Evolutionary conservation across 1,140 invertebrate species (phyloP).

Genomic region (Nasonia vitripennis): DNA sequence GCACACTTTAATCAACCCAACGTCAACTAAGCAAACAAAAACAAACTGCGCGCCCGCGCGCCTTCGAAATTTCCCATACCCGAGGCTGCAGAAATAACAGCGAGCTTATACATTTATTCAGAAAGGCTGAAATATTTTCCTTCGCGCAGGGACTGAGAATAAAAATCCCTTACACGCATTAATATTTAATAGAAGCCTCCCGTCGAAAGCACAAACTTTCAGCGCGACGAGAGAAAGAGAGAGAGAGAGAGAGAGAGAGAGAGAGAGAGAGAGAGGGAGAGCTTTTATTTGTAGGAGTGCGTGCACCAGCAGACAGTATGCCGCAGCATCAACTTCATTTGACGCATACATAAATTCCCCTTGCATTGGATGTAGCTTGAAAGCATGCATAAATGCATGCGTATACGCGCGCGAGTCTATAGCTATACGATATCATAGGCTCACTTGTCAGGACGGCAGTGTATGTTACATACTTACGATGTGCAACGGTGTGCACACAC

Average conservation of each 20-base stretch:
- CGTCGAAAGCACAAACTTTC: not conserved
- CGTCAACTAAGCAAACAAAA: not conserved
- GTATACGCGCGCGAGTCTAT: not conserved
- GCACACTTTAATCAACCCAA: not conserved
- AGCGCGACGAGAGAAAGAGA: no score
- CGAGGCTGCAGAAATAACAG: not conserved
- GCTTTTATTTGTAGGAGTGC: no score
- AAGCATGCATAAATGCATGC: conserved; percentile 7
- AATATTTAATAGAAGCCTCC: not conserved
- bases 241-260: no score
- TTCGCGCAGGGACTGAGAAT: not conserved
- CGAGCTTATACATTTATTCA: not conserved
- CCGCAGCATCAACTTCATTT: not conserved
- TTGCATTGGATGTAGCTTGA: not conserved
- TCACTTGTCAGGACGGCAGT: conserved; percentile 16
- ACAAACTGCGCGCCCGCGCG: not conserved
- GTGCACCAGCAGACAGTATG: no score
- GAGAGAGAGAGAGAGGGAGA: no score
- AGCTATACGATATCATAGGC: not conserved
- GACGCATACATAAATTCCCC: not conserved
- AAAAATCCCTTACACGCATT: not conserved
- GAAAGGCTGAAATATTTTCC: not conserved
- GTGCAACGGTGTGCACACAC: not conserved
- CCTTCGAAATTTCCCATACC: not conserved
- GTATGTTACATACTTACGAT: not conserved